Percentiles rank a stretch among this genome's conserved stretches.
Conservation (phyloP, 1,140 invertebrate genomes). For the Musca domestica region DNA sequence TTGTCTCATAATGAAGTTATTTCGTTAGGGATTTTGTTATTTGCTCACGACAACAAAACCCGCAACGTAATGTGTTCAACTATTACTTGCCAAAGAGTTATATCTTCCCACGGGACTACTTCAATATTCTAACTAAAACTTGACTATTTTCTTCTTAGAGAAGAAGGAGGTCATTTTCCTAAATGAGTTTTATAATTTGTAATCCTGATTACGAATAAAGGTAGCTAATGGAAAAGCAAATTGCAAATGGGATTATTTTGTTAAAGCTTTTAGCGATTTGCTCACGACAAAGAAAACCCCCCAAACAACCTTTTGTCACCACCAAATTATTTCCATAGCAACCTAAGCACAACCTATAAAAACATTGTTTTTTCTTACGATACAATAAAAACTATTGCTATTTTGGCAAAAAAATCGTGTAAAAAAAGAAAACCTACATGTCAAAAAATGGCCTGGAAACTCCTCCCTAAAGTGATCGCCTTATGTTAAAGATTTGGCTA, state of each 20-base stretch:
- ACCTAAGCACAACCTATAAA: no score
- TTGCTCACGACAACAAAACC: constrained; percentile 32
- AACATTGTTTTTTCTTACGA: no score
- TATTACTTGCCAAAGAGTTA: neutral
- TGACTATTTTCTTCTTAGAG: no score
- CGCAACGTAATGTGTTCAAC: neutral
- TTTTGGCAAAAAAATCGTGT: no score
- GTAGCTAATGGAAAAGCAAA: neutral
- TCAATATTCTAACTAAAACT: no score
- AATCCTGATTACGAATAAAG: neutral
- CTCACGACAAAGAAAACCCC: constrained; percentile 50
- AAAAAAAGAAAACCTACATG: no score
- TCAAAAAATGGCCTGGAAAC: no score
- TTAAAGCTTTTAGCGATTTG: constrained; percentile 50
- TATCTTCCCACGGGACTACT: no score
- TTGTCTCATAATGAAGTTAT: neutral
- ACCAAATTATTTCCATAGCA: no score
- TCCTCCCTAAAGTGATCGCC: no score
- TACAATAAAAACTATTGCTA: neutral
- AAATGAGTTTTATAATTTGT: constrained; percentile 32
- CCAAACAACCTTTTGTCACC: constrained; percentile 34
- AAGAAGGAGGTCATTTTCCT: no score
- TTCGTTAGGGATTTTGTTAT: constrained; percentile 24
- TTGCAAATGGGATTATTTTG: constrained; percentile 28
- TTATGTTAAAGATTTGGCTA: constrained; percentile 25